Conservation (phyloP, 1,140 invertebrate genomes). For the Habropoda laboriosa region DNA sequence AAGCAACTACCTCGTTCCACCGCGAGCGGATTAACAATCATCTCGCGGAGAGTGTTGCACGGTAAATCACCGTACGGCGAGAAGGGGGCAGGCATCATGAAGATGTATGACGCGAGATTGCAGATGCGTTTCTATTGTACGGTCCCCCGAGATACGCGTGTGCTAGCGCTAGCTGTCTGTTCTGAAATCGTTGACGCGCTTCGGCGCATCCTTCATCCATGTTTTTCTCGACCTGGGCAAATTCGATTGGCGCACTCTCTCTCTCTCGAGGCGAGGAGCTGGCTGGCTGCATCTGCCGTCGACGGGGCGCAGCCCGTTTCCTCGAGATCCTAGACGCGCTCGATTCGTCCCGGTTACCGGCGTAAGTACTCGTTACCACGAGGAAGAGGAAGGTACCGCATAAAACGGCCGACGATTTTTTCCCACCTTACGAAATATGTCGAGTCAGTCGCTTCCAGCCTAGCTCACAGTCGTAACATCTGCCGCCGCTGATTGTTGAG, state of each 20-base stretch:
- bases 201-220: constrained; percentile 2
- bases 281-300: constrained; percentile 11
- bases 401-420: constrained; percentile 50
- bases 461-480: constrained; percentile 69
- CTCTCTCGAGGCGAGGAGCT: constrained; percentile 4
- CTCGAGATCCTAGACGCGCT: constrained; percentile 28
- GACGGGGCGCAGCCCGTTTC: constrained; percentile 41
- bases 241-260: constrained; percentile 21
- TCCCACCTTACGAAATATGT: constrained; percentile 64
- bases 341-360: constrained; percentile 50
- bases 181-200: constrained; percentile 23
- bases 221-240: constrained; percentile 28
- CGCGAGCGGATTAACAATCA: background rate
- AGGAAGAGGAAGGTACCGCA: constrained; percentile 66
- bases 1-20: constrained; percentile 5
- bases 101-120: constrained; percentile 23
- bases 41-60: background rate
- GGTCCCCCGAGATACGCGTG: constrained; percentile 12
- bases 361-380: constrained; percentile 59
- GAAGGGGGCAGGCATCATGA: background rate
- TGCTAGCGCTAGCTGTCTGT: background rate
- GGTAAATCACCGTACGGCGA: background rate
- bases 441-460: constrained; percentile 70
- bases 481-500: constrained; percentile 61
- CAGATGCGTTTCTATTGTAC: constrained; percentile 12